phyloP scores from a whole-genome alignment of 2,797 vertebrate genomes.

The Alcedo quadribrachys region DNA sequence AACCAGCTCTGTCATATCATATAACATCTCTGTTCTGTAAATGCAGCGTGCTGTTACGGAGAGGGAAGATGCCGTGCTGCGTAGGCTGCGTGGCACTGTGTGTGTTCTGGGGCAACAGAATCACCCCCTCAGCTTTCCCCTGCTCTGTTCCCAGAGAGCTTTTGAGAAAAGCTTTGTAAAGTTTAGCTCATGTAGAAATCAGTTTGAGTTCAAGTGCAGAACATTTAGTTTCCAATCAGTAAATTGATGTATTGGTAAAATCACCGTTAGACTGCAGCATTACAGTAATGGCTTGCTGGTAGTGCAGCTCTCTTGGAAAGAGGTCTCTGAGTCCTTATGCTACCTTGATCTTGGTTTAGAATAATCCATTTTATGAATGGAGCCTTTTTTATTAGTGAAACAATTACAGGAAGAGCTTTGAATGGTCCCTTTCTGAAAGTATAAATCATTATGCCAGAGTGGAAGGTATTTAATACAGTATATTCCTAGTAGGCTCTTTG shows the following conservation, averaged over 20 bases:
- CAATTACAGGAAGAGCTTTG: not conserved
- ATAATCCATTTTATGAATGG: not conserved
- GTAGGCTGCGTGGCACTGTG: not conserved
- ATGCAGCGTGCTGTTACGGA: not conserved
- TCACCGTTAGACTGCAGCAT: not conserved
- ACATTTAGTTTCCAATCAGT: not conserved
- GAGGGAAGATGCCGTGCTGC: not conserved
- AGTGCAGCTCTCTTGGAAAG: not conserved
- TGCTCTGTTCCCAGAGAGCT: not conserved
- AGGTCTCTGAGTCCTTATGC: not conserved
- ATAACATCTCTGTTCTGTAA: not conserved
- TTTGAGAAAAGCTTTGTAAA: not conserved
- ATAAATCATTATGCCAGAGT: not conserved
- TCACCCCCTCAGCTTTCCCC: not conserved
- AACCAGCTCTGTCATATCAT: constrained; percentile 20
- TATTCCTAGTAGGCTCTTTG: not conserved
- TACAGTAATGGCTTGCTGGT: not conserved
- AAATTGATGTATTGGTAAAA: not conserved
- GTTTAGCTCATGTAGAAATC: not conserved
- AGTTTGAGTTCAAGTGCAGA: not conserved
- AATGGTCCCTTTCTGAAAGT: not conserved
- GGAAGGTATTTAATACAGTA: not conserved
- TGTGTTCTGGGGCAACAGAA: not conserved
- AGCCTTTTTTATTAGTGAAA: not conserved
- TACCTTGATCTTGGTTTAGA: not conserved